Conservation (phyloP, 1,140 invertebrate species). For the Zaprionus ornatus region DNA sequence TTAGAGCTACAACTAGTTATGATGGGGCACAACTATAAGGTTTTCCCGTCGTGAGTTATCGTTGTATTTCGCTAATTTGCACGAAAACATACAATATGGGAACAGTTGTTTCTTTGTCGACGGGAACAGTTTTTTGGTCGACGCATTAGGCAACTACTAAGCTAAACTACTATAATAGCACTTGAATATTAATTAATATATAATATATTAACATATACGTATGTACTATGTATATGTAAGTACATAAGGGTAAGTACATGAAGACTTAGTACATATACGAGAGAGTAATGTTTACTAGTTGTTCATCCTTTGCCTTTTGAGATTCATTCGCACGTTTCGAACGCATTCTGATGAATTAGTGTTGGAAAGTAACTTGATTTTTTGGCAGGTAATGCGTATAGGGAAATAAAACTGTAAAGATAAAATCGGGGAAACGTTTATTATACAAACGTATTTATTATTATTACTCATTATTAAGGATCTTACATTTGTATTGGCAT, state of each 20-base stretch:
- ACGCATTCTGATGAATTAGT: neutral
- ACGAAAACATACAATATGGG: neutral
- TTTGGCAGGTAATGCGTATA: slow-evolving; percentile 34
- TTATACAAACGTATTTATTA: neutral
- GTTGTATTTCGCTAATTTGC: neutral
- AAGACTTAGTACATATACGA: slow-evolving; percentile 58
- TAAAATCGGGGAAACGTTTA: neutral
- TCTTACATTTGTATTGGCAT: neutral
- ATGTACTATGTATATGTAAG: slow-evolving; percentile 7
- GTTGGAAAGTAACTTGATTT: slow-evolving; percentile 19
- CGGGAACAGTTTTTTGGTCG: neutral
- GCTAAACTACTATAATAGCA: slow-evolving; percentile 9
- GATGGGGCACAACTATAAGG: neutral
- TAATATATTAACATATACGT: neutral
- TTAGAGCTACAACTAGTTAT: slow-evolving; percentile 44
- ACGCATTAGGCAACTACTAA: neutral
- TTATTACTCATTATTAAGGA: neutral
- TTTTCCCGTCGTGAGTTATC: neutral
- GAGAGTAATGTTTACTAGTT: slow-evolving; percentile 8
- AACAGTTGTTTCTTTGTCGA: neutral
- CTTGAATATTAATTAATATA: slow-evolving; percentile 10
- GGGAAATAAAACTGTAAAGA: neutral
- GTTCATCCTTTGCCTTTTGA: slow-evolving; percentile 14
- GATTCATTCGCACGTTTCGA: slow-evolving; percentile 1
- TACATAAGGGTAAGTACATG: slow-evolving; percentile 17